Evolutionary conservation across 2,888 invertebrate species (phyloP).

Genomic region (Metalampra italica): DNA sequence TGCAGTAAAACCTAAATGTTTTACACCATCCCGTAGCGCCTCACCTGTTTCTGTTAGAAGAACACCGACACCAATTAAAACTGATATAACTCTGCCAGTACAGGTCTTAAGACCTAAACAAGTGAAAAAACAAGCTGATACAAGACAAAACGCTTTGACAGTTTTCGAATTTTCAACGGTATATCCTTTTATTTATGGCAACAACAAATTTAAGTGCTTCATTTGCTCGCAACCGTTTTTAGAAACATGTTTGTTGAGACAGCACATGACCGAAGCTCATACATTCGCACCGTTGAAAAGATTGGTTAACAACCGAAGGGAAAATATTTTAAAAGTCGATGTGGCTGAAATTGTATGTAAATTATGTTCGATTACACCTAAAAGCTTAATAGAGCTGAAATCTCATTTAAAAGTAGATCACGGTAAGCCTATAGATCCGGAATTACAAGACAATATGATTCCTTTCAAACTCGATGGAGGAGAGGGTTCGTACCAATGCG

Average conservation of each 20-base stretch:
- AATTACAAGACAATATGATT: slow-evolving; percentile 64
- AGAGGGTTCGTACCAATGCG: slow-evolving; percentile 54
- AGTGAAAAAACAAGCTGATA: slow-evolving; percentile 39
- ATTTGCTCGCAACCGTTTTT: slow-evolving; percentile 62
- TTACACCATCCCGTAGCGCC: slow-evolving; percentile 46
- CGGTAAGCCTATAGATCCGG: slow-evolving; percentile 51
- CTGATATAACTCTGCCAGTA: neutral
- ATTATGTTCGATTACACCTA: slow-evolving; percentile 42
- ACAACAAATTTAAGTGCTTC: slow-evolving; percentile 70
- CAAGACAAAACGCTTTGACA: slow-evolving; percentile 56
- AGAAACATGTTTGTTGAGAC: slow-evolving; percentile 47
- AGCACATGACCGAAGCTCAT: slow-evolving; percentile 56
- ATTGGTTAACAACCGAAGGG: slow-evolving; percentile 58
- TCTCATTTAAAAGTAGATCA: slow-evolving; percentile 54
- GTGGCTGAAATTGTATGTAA: slow-evolving; percentile 58
- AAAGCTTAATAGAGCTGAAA: slow-evolving; percentile 47
- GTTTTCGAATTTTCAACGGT: slow-evolving; percentile 66
- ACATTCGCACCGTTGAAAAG: slow-evolving; percentile 55
- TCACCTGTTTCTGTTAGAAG: slow-evolving; percentile 37
- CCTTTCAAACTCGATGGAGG: slow-evolving; percentile 55
- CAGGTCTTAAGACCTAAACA: slow-evolving; percentile 13
- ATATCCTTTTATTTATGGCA: slow-evolving; percentile 66
- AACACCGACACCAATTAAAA: slow-evolving; percentile 12
- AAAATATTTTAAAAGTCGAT: slow-evolving; percentile 64
- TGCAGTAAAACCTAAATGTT: slow-evolving; percentile 16